These are phyloP conservation scores for Denticeps clupeoides DNA, from an alignment of 2,797 vertebrate genomes.

Conservation along the genomic window DNA sequence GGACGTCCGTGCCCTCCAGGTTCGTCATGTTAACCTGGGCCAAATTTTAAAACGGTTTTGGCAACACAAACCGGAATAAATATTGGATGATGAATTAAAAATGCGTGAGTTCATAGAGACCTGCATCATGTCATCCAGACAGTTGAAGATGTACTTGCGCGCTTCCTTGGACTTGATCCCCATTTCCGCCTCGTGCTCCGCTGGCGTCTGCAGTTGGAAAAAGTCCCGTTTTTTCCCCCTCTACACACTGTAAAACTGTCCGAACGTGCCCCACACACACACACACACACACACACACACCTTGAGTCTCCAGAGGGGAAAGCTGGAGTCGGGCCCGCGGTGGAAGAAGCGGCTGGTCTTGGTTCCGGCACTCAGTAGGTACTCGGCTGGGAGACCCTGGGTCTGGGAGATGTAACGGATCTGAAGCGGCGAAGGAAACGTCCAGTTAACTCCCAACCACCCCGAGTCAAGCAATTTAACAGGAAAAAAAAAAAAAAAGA, in stretches of 20 bases:
- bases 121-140: constrained; percentile 98
- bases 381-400: constrained; percentile 93
- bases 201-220: constrained; percentile 76
- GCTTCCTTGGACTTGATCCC: constrained; percentile 97
- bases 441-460: not conserved
- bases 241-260: not conserved
- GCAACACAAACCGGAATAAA: not conserved
- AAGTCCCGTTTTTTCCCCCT: too few relatives aligned
- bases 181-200: constrained; percentile 90
- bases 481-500: not conserved
- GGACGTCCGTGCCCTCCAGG: constrained; percentile 89
- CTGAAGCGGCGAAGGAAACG: constrained; percentile 45
- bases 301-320: constrained; percentile 94
- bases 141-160: constrained; percentile 97
- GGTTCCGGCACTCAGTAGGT: constrained; percentile 92
- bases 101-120: constrained; percentile 38
- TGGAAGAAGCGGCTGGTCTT: constrained; percentile 98
- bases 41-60: too few relatives aligned
- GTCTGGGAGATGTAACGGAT: constrained; percentile 98
- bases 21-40: constrained; percentile 93
- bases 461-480: not conserved
- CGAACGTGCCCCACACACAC: not conserved
- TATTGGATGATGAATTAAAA: not conserved
- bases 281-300: constrained; percentile 49
- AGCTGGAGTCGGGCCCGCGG: constrained; percentile 87